Evolutionary conservation across 2,888 invertebrate genomes (phyloP).

Genomic region (Kuschelorhynchus macadamiae): DNA sequence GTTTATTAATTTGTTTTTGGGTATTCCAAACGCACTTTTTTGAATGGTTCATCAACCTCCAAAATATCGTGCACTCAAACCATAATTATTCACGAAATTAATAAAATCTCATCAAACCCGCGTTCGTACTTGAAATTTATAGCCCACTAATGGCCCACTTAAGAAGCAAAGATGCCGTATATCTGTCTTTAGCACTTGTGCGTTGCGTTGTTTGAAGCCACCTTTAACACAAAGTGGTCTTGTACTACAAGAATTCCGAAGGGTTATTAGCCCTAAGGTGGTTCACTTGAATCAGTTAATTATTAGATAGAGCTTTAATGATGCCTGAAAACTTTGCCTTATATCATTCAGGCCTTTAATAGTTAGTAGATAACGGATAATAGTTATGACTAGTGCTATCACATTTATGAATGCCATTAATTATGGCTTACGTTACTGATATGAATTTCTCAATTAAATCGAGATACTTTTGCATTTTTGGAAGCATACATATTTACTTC

Average conservation of each 20-base stretch:
- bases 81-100: constrained; percentile 35
- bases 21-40: background rate
- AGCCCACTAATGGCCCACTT: constrained; percentile 45
- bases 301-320: constrained; percentile 36
- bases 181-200: constrained; percentile 48
- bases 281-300: constrained; percentile 22
- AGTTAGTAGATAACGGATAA: background rate
- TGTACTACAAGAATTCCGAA: constrained; percentile 34
- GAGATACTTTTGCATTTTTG: too few relatives aligned
- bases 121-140: constrained; percentile 40
- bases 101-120: constrained; percentile 46
- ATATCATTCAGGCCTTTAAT: constrained; percentile 9
- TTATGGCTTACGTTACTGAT: background rate
- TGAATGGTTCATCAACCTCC: constrained; percentile 32
- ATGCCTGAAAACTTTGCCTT: background rate
- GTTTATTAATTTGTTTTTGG: too few relatives aligned
- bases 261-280: constrained; percentile 33
- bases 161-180: constrained; percentile 46
- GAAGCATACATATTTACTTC: too few relatives aligned
- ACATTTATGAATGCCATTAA: background rate
- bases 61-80: constrained; percentile 1
- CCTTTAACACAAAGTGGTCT: constrained; percentile 44
- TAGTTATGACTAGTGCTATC: background rate
- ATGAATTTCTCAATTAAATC: too few relatives aligned
- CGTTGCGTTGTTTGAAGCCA: constrained; percentile 36